These are phyloP conservation scores for Galbula dea DNA, from an alignment of 2,113 vertebrate species.

Conservation along the genomic window DNA sequence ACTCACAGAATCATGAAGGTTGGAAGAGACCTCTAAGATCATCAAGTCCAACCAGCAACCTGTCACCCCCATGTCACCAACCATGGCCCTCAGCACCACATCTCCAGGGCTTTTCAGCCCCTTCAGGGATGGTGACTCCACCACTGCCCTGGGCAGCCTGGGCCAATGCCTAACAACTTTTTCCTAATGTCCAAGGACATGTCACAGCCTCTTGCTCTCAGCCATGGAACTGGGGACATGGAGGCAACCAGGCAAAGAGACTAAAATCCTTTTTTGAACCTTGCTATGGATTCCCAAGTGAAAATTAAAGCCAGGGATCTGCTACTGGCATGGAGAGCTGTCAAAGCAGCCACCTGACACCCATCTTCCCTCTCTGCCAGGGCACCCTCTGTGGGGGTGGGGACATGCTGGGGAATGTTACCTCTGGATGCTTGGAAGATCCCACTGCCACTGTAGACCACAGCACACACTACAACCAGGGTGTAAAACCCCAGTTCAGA, in stretches of 20 bases:
- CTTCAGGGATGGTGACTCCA: too few species aligned
- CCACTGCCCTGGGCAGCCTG: too few species aligned
- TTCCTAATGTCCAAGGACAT: neutral
- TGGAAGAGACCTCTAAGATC: too few species aligned
- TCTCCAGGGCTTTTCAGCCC: too few species aligned
- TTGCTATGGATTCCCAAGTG: neutral
- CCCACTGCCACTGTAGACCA: constrained; percentile 85
- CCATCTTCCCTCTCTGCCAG: neutral
- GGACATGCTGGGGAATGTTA: neutral
- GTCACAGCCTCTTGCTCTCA: neutral
- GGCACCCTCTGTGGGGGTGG: accelerated
- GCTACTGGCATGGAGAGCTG: accelerated
- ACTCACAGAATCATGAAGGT: too few species aligned
- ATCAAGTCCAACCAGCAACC: too few species aligned
- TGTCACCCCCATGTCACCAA: too few species aligned
- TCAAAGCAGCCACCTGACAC: neutral
- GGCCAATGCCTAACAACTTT: too few species aligned
- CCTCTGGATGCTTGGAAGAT: constrained; percentile 88
- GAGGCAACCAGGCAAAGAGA: neutral
- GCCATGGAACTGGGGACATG: neutral
- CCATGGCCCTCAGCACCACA: too few species aligned
- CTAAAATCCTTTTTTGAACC: neutral
- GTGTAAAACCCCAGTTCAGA: constrained; percentile 90
- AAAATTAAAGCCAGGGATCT: neutral
- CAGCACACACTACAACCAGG: constrained; percentile 79